Base-by-base conservation (phyloP, 2,888 invertebrate genomes). In the Xestia c-nigrum region DNA sequence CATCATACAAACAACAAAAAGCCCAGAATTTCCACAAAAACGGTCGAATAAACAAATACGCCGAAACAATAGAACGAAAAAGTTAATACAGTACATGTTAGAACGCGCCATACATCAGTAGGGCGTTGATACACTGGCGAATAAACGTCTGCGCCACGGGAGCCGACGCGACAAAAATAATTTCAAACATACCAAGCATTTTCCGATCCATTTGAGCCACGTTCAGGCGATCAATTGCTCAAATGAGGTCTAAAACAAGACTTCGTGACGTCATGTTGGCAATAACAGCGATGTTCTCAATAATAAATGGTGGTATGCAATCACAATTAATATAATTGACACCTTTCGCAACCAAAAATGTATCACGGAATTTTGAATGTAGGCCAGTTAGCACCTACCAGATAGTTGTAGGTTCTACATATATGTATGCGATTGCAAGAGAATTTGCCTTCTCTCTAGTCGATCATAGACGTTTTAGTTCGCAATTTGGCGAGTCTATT, bases 61-160 rank as follows among this genome's bases (percentile, higher is more conserved):
- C 79, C 73, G 81, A 87, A 88, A 88, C 87, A 88, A 87, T 85
- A 89, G 85, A 88, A 90, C 84, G 85, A 89, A 92, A 92, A 91
- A 90, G 88, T 91, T 93, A 92, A 93, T 92, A 93, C 92, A 92
- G 92, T 85, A 91, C 92, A 92, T 92, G 92, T 92, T 92, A 91
- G 90, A 89, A 88, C 87, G 84, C 85, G 88, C 90, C 84, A 92
- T 94, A 93, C 92, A 94, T 95, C 93, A 94, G 91, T 89, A 90
- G 93, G 93, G 93, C 90, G 93, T 93, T 94, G 94, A 95, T 94
- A 94, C 94, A 94, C 90, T 92, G 91, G 92, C 90, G 90, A 93
- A 94, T 93, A 93, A 93, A 93, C 92, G 93, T 93, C 91, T 90
- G 86, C 91, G 88, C 92, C 91, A 88, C 93, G 90, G 94, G 94